Conservation (phyloP, 2,888 invertebrate species). For the Dolomedes plantarius region DNA sequence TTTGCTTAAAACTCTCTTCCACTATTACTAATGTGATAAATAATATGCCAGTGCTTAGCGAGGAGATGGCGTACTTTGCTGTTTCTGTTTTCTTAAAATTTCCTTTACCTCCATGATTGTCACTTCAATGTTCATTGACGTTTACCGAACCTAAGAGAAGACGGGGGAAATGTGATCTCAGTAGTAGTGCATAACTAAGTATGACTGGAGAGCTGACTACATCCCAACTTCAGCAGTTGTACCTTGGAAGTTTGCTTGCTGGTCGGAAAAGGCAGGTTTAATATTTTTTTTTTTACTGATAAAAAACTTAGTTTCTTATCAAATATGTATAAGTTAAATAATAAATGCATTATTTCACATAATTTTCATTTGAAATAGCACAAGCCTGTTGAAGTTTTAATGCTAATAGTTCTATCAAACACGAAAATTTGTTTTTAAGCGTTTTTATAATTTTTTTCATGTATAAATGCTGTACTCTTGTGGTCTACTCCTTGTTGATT, state of each 20-base stretch:
- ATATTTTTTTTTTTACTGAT: not conserved
- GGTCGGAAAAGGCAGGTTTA: slow-evolving; percentile 76
- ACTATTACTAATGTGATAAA: not conserved
- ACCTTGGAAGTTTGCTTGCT: slow-evolving; percentile 76
- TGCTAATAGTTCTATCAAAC: too few species aligned
- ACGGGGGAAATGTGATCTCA: not conserved
- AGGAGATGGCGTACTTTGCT: not conserved
- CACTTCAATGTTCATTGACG: not conserved
- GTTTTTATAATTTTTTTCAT: too few species aligned
- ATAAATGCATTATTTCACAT: too few species aligned
- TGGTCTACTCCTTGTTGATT: too few species aligned
- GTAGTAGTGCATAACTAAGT: not conserved
- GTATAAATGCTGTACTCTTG: too few species aligned
- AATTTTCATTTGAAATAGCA: too few species aligned
- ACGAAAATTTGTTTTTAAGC: too few species aligned
- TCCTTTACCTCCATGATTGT: not conserved
- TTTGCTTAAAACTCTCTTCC: not conserved
- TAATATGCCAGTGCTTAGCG: not conserved
- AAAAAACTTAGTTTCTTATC: too few species aligned
- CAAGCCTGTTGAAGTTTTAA: too few species aligned
- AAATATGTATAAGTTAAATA: too few species aligned
- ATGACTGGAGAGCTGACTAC: slow-evolving; percentile 75
- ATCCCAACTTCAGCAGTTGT: slow-evolving; percentile 76
- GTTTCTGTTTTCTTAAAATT: not conserved
- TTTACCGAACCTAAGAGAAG: not conserved